phyloP scores from a whole-genome alignment of 2,888 invertebrate genomes.

The Cephus rjabovi region DNA sequence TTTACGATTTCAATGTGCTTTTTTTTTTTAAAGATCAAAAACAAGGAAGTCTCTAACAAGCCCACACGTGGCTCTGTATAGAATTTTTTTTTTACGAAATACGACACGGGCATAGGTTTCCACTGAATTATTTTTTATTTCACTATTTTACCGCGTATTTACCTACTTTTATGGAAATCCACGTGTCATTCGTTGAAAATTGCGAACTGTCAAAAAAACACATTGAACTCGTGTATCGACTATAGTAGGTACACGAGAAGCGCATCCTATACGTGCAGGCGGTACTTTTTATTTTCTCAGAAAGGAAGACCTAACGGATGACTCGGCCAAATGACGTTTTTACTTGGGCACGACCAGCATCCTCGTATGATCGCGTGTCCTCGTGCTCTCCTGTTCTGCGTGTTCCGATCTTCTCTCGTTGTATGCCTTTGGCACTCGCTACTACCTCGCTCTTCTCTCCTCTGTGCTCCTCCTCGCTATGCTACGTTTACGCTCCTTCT shows the following conservation, averaged over 20 bases:
- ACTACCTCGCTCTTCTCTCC: not conserved
- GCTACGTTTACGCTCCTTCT: not conserved
- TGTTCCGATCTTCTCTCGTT: not conserved
- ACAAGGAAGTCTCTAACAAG: too few relatives aligned
- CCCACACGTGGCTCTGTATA: too few relatives aligned
- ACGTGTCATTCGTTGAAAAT: too few relatives aligned
- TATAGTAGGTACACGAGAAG: not conserved
- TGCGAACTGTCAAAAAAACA: too few relatives aligned
- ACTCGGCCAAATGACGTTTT: constrained; percentile 3
- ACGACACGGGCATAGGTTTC: too few relatives aligned
- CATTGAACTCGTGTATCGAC: too few relatives aligned
- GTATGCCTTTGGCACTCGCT: not conserved
- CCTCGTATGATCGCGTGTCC: not conserved
- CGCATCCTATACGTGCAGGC: not conserved
- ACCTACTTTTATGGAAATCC: too few relatives aligned
- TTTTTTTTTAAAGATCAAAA: too few relatives aligned
- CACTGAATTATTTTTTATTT: too few relatives aligned
- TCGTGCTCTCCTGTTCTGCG: not conserved
- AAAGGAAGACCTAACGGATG: not conserved
- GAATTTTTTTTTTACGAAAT: too few relatives aligned
- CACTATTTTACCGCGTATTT: too few relatives aligned
- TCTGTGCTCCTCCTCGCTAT: not conserved
- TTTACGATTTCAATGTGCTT: too few relatives aligned
- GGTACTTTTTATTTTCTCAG: not conserved
- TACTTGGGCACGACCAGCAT: not conserved